phyloP scores from a whole-genome alignment of 2,888 invertebrate genomes.

The Ryuthela nishihirai region DNA sequence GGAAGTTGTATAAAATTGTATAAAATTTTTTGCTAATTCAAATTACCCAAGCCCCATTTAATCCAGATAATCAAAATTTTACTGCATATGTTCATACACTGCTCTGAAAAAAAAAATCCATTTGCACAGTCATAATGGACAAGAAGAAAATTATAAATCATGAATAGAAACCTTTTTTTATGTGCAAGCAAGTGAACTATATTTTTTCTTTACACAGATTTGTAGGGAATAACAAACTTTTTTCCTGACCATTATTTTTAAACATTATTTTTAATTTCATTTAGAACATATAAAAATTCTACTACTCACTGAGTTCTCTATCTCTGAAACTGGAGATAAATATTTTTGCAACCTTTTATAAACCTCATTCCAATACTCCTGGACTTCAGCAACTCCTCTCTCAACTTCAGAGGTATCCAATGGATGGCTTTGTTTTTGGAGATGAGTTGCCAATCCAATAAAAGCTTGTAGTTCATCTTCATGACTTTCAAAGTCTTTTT shows the following conservation, averaged over 20 bases:
- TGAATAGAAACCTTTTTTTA: too few relatives aligned
- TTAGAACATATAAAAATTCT: neutral
- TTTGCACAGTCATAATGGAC: too few relatives aligned
- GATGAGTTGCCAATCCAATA: constrained; percentile 3
- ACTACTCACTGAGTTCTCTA: neutral
- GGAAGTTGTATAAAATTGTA: too few relatives aligned
- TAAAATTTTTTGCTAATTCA: too few relatives aligned
- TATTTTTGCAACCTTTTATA: constrained; percentile 3
- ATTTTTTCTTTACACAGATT: too few relatives aligned
- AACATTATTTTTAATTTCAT: neutral
- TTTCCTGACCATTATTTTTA: neutral
- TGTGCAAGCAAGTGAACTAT: too few relatives aligned
- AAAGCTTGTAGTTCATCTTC: constrained; percentile 7
- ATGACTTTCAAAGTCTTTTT: constrained; percentile 18
- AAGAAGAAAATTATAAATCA: too few relatives aligned
- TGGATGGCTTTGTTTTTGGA: constrained; percentile 20
- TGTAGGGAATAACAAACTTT: too few relatives aligned
- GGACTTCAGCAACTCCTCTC: constrained; percentile 6
- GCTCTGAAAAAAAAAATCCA: too few relatives aligned
- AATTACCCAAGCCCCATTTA: too few relatives aligned
- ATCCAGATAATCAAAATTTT: too few relatives aligned
- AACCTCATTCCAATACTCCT: constrained; percentile 20
- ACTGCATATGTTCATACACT: too few relatives aligned
- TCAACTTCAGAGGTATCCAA: constrained; percentile 1
- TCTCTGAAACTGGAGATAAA: neutral